These are phyloP conservation scores for Lemur catta DNA, from an alignment of 2,797 vertebrate genomes.

Conservation along the genomic window DNA sequence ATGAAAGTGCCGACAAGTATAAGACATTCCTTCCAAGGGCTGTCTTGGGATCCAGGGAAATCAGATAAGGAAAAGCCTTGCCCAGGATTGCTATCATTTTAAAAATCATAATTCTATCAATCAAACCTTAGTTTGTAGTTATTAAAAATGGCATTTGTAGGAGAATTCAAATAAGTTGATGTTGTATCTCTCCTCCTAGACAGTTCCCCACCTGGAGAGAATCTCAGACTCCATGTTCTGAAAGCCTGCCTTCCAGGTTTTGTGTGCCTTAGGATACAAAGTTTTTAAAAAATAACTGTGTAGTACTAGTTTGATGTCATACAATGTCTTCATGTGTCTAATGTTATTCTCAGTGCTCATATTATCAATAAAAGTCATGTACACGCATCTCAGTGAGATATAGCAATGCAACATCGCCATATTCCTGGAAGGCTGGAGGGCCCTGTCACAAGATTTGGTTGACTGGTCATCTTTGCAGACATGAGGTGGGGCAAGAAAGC, in stretches of 20 bases:
- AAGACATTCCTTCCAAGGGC: not conserved
- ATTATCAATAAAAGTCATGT: not conserved
- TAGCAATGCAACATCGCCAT: not conserved
- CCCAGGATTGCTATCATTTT: not conserved
- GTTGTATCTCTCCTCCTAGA: not conserved
- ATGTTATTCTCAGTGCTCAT: not conserved
- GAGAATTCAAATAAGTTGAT: not conserved
- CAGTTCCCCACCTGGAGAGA: not conserved
- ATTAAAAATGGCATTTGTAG: not conserved
- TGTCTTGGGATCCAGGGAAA: conserved; percentile 2
- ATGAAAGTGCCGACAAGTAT: not conserved
- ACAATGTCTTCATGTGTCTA: not conserved
- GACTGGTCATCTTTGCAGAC: not conserved
- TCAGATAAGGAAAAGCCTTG: not conserved
- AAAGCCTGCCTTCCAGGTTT: not conserved
- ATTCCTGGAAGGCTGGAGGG: conserved; percentile 6
- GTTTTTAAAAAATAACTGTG: not conserved
- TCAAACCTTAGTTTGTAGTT: not conserved
- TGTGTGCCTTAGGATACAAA: not conserved
- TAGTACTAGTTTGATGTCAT: not conserved
- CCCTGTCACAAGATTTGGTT: conserved; percentile 13
- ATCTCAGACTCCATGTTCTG: not conserved
- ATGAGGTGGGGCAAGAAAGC: not conserved
- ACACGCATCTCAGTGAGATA: not conserved
- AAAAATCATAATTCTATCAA: not conserved